A percentile compares a stretch with the other conserved stretches of the same genome.
phyloP scores from a whole-genome alignment of 2,888 invertebrate genomes.

The Penaeus monodon region DNA sequence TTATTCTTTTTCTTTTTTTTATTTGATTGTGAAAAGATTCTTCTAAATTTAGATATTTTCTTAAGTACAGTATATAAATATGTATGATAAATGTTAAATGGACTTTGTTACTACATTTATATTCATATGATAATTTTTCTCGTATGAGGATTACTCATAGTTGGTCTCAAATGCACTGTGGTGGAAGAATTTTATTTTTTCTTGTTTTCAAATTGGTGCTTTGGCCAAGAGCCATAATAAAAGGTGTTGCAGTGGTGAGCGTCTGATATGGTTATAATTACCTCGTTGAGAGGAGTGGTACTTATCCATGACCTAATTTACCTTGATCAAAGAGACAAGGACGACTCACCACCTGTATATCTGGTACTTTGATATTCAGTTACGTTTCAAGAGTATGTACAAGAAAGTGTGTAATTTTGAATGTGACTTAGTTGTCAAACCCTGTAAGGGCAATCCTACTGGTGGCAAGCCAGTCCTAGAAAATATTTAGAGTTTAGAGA shows the following conservation, averaged over 20 bases:
- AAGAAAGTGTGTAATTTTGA: background rate
- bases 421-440: background rate
- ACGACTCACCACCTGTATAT: background rate
- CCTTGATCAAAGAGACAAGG: background rate
- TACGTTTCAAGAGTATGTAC: background rate
- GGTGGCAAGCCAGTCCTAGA: conserved; percentile 24
- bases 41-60: background rate
- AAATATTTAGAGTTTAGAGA: conserved; percentile 15
- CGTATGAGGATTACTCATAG: background rate
- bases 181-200: background rate
- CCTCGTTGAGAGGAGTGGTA: conserved; percentile 9
- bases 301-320: conserved; percentile 18
- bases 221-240: conserved; percentile 20
- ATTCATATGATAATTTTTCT: conserved; percentile 7
- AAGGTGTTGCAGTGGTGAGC: conserved; percentile 15
- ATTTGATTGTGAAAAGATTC: background rate
- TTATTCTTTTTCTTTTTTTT: too few species aligned
- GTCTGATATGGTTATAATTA: background rate
- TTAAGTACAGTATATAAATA: background rate
- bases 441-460: conserved; percentile 18
- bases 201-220: conserved; percentile 29
- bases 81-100: conserved; percentile 2
- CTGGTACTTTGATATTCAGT: conserved; percentile 8
- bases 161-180: conserved; percentile 4
- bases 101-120: background rate